A percentile compares a stretch with the other conserved stretches of the same genome.
These are phyloP conservation scores for Argyrosomus regius DNA, from an alignment of 2,797 vertebrate species.

Conservation along the genomic window DNA sequence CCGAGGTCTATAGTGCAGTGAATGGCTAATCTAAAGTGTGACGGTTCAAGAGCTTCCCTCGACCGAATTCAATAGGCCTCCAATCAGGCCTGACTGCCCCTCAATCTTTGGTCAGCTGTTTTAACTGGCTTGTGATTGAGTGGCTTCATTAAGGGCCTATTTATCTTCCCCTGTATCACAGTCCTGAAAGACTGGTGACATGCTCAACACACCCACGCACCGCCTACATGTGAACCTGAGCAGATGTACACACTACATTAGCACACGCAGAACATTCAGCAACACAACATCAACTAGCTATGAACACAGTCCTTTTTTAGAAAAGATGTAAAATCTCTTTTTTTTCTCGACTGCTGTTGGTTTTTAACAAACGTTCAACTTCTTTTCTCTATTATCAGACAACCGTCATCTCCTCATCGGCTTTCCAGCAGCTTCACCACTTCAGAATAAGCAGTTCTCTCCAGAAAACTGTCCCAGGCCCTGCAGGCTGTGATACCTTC, in stretches of 20 bases:
- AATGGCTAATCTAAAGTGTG: constrained; percentile 82
- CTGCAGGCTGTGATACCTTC: constrained; percentile 38
- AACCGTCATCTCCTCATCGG: constrained; percentile 3
- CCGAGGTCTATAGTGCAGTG: constrained; percentile 61
- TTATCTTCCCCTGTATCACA: constrained; percentile 76
- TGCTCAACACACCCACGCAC: constrained; percentile 65
- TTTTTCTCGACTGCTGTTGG: not conserved
- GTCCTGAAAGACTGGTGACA: constrained; percentile 73
- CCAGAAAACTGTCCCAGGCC: constrained; percentile 16
- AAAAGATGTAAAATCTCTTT: not conserved
- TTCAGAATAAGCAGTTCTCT: not conserved
- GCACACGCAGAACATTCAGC: constrained; percentile 30
- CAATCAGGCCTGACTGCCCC: constrained; percentile 74
- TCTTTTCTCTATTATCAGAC: constrained; percentile 2
- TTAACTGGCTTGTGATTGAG: constrained; percentile 85
- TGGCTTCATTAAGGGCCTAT: constrained; percentile 80
- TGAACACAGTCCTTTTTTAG: constrained; percentile 7
- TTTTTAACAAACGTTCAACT: constrained; percentile 25
- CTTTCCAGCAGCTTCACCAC: constrained; percentile 14
- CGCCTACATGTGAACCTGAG: constrained; percentile 51
- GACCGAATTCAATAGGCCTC: constrained; percentile 70
- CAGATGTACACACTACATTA: constrained; percentile 62
- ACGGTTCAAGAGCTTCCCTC: constrained; percentile 72
- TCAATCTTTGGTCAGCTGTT: constrained; percentile 77
- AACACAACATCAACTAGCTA: constrained; percentile 3